These are phyloP conservation scores for Anhinga anhinga DNA, from an alignment of 2,113 vertebrate genomes.

Conservation along the genomic window DNA sequence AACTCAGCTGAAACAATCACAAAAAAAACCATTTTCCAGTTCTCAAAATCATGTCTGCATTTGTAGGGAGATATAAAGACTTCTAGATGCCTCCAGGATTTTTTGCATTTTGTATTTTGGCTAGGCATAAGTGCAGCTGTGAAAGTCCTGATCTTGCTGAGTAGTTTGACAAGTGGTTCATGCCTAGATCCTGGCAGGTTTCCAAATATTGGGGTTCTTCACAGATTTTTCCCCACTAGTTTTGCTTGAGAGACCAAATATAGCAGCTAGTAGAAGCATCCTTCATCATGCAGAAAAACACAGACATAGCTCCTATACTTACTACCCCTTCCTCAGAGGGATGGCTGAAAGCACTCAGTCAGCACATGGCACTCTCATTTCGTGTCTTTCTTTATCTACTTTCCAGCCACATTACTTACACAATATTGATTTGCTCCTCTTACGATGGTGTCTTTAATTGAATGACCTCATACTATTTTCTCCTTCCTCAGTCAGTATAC, in stretches of 20 bases:
- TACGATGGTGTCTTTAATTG: not conserved
- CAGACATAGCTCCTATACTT: not conserved
- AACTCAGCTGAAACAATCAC: not conserved
- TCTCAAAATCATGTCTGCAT: not conserved
- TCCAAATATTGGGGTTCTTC: not conserved
- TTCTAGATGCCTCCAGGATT: not conserved
- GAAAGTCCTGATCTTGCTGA: not conserved
- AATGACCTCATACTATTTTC: not conserved
- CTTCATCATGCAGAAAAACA: not conserved
- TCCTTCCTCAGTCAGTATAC: not conserved
- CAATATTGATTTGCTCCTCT: not conserved
- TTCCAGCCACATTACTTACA: not conserved
- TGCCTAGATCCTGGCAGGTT: not conserved
- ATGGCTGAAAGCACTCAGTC: not conserved
- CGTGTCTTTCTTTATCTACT: not conserved
- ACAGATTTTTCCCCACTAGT: not conserved
- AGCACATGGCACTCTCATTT: not conserved
- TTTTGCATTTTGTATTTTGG: not conserved
- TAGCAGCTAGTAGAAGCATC: not conserved
- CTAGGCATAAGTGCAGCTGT: not conserved
- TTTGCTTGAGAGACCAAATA: not conserved
- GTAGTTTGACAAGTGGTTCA: rapidly evolving
- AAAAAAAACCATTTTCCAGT: not conserved
- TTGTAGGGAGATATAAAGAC: not conserved
- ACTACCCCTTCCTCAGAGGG: not conserved